Conservation (phyloP, 2,888 invertebrate species). For the Nasonia oneida region DNA sequence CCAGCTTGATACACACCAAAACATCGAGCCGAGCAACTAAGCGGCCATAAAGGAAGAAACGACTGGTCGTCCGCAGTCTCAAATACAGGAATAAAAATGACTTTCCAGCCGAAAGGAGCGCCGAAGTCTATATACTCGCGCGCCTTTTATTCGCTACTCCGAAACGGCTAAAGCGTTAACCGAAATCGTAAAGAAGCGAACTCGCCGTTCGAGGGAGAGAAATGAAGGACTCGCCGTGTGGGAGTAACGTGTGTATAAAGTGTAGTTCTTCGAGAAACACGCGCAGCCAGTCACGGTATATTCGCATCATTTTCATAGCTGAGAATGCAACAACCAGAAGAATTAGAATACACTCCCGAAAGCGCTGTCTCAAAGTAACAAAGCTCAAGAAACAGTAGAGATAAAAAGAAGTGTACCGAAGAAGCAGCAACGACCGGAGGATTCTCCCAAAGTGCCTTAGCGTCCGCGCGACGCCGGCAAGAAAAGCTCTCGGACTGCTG, state of each 20-base stretch:
- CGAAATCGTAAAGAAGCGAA: conserved; percentile 65
- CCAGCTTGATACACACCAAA: not conserved
- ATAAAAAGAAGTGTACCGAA: conserved; percentile 56
- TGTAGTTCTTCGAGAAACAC: conserved; percentile 43
- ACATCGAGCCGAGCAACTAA: conserved; percentile 27
- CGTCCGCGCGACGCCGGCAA: conserved; percentile 37
- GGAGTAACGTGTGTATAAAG: not conserved
- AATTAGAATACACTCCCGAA: not conserved
- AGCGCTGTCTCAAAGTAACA: conserved; percentile 51
- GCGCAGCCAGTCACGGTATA: no score
- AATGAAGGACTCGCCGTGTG: conserved; percentile 50
- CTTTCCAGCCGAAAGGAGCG: conserved; percentile 13
- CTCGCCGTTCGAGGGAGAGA: conserved; percentile 39
- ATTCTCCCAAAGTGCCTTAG: conserved; percentile 2
- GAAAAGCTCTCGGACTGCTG: conserved; percentile 72
- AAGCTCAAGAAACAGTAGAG: conserved; percentile 35
- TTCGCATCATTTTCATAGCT: no score
- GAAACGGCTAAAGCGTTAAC: conserved; percentile 59
- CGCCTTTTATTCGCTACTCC: conserved; percentile 54
- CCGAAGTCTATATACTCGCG: not conserved
- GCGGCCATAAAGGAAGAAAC: conserved; percentile 32
- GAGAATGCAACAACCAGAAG: not conserved
- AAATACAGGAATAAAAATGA: conserved; percentile 47
- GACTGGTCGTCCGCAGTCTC: conserved; percentile 47
- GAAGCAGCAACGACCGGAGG: not conserved